phyloP scores from a whole-genome alignment of 2,113 vertebrate species.

The Cochlearius cochlearius region DNA sequence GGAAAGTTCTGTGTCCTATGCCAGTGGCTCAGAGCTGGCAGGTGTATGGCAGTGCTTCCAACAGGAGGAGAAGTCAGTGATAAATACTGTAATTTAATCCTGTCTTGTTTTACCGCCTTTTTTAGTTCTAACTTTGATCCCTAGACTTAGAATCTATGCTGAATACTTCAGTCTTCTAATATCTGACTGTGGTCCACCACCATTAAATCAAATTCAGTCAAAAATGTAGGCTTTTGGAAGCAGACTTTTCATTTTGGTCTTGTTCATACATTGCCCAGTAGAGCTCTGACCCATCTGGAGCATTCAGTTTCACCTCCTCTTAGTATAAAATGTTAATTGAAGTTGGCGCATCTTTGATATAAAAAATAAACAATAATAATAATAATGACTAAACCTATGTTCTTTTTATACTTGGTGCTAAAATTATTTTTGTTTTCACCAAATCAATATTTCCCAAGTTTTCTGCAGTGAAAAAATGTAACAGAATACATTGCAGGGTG shows the following conservation, averaged over 20 bases:
- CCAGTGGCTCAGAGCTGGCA: neutral
- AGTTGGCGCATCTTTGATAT: neutral
- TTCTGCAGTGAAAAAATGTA: neutral
- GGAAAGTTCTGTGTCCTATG: neutral
- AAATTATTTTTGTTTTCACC: neutral
- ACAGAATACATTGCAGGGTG: neutral
- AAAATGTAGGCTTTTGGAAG: neutral
- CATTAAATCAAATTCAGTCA: neutral
- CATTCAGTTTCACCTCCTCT: neutral
- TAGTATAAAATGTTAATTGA: neutral
- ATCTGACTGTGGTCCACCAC: neutral
- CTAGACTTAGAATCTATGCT: neutral
- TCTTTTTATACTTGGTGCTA: neutral
- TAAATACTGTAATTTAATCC: neutral
- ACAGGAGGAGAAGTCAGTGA: neutral
- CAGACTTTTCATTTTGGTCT: neutral
- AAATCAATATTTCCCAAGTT: neutral
- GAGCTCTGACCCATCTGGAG: neutral
- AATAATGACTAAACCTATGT: neutral
- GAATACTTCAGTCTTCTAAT: neutral
- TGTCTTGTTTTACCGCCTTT: neutral
- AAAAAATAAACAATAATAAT: neutral
- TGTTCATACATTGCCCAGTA: neutral
- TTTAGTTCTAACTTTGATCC: neutral
- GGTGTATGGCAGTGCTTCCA: neutral